Conservation (phyloP, 2,113 vertebrate species). For the Lepidothrix coronata region DNA sequence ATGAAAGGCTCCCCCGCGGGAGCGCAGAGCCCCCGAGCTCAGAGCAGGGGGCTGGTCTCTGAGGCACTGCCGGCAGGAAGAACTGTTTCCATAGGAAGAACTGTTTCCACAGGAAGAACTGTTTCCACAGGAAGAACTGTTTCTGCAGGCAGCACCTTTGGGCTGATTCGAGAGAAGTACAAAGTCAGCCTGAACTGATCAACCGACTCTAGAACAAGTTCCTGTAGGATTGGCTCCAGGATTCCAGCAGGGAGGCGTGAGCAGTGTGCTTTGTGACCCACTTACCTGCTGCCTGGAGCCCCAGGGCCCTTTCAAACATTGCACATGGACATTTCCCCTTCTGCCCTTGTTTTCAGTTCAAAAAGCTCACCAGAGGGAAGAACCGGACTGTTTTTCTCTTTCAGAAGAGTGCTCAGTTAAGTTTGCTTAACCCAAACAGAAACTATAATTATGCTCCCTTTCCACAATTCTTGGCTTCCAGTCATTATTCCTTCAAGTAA, state of each 20-base stretch:
- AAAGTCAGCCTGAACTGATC: not conserved
- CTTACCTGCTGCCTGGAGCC: not conserved
- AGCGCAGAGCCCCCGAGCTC: not conserved
- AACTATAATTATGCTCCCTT: not conserved
- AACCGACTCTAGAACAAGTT: not conserved
- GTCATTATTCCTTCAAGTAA: not conserved
- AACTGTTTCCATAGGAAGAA: not conserved
- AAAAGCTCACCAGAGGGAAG: not conserved
- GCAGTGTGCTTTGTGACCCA: not conserved
- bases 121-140: not conserved
- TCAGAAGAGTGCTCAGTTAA: not conserved
- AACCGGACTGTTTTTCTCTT: not conserved
- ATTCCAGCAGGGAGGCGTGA: not conserved
- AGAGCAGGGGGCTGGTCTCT: not conserved
- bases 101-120: not conserved
- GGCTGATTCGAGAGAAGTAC: not conserved
- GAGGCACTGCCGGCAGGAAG: not conserved
- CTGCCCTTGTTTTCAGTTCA: not conserved
- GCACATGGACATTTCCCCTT: not conserved
- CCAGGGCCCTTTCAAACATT: not conserved
- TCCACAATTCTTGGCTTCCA: not conserved
- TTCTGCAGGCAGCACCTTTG: not conserved
- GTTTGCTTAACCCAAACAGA: not conserved
- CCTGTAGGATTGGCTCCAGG: fast-evolving
- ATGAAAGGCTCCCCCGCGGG: not conserved